phyloP scores from a whole-genome alignment of 2,888 invertebrate species.

The Chymomyza procnemis region DNA sequence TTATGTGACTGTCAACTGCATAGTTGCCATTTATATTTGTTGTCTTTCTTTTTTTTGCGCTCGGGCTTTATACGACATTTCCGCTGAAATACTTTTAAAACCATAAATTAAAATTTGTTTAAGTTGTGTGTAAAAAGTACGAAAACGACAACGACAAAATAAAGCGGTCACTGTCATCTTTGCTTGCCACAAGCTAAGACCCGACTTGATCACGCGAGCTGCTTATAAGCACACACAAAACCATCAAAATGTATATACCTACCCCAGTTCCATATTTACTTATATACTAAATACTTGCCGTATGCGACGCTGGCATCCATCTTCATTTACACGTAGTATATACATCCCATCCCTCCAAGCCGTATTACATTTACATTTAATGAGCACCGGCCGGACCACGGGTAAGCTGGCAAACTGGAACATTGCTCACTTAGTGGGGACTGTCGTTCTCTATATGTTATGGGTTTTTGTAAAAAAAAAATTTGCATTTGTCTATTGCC shows the following conservation, averaged over 20 bases:
- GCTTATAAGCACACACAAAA: constrained; percentile 19
- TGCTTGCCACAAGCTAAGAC: background rate
- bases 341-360: background rate
- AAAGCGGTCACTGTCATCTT: constrained; percentile 68
- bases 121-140: constrained; percentile 43
- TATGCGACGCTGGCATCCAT: constrained; percentile 36
- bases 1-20: background rate
- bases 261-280: background rate
- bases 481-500: constrained; percentile 29
- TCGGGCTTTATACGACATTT: constrained; percentile 71
- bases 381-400: constrained; percentile 29
- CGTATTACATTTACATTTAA: constrained; percentile 51
- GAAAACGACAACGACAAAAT: constrained; percentile 38
- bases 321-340: constrained; percentile 52
- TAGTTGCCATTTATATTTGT: background rate
- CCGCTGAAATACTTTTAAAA: constrained; percentile 57
- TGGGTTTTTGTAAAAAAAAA: constrained; percentile 34
- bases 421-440: constrained; percentile 1
- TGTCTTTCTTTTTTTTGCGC: constrained; percentile 38
- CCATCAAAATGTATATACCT: background rate
- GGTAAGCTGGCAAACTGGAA: constrained; percentile 15
- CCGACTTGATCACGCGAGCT: constrained; percentile 48
- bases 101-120: constrained; percentile 70
- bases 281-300: background rate
- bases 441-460: background rate